Conservation (phyloP, 2,113 vertebrate species). For the Xiphophorus maculatus region DNA sequence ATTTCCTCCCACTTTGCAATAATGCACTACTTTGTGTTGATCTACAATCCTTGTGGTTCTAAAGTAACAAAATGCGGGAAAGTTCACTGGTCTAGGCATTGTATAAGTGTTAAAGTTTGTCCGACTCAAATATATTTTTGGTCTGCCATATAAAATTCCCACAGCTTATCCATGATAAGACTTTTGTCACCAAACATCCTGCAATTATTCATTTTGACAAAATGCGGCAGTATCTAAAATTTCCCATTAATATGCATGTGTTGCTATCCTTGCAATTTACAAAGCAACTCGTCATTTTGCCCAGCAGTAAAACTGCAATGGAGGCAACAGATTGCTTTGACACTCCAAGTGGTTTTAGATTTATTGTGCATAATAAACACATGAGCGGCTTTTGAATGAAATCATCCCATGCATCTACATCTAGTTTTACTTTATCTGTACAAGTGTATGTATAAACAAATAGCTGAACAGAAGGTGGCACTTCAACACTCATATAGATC, state of each 20-base stretch:
- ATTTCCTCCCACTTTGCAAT: no score
- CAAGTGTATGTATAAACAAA: slow-evolving; percentile 66
- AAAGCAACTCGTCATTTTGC: slow-evolving; percentile 74
- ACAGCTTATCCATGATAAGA: slow-evolving; percentile 14
- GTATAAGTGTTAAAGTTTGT: not conserved
- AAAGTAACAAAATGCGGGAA: not conserved
- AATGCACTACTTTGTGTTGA: not conserved
- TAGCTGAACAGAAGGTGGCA: slow-evolving; percentile 63
- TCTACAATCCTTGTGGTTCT: not conserved
- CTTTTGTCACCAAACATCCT: slow-evolving; percentile 55
- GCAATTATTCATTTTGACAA: slow-evolving; percentile 59
- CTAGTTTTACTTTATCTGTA: slow-evolving; percentile 77
- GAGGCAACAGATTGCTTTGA: slow-evolving; percentile 72
- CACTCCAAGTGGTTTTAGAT: slow-evolving; percentile 76
- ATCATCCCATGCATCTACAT: slow-evolving; percentile 77
- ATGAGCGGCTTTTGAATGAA: slow-evolving; percentile 79
- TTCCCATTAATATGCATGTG: slow-evolving; percentile 68
- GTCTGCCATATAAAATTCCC: slow-evolving; percentile 32
- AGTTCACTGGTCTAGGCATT: not conserved
- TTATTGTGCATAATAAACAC: slow-evolving; percentile 80
- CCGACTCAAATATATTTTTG: slow-evolving; percentile 6
- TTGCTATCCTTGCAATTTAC: slow-evolving; percentile 70
- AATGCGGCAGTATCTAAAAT: slow-evolving; percentile 54
- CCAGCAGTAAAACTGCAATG: slow-evolving; percentile 65
- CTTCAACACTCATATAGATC: slow-evolving; percentile 68